phyloP scores from a whole-genome alignment of 2,113 vertebrate genomes.

The Mus pahari region DNA sequence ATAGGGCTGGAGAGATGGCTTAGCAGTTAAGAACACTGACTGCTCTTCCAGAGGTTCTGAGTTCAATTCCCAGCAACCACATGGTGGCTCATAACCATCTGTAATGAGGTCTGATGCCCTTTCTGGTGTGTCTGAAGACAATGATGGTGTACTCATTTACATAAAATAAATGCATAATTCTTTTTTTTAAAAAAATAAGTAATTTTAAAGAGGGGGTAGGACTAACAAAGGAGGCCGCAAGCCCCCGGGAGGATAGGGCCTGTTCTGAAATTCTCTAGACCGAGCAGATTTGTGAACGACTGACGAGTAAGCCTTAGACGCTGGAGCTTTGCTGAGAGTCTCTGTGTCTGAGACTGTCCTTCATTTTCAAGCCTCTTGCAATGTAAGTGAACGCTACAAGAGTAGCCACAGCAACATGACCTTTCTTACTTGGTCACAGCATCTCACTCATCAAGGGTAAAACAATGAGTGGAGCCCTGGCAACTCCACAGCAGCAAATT shows the following conservation, averaged over 20 bases:
- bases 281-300: not conserved
- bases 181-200: not conserved
- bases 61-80: too few relatives aligned
- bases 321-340: not conserved
- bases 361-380: not conserved
- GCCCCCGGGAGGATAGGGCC: not conserved
- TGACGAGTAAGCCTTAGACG: not conserved
- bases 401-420: not conserved
- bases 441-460: not conserved
- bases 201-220: not conserved
- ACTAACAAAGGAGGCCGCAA: not conserved
- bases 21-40: too few relatives aligned
- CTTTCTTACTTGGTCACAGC: not conserved
- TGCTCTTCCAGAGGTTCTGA: too few relatives aligned
- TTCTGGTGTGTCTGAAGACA: too few relatives aligned
- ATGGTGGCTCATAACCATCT: too few relatives aligned
- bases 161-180: too few relatives aligned
- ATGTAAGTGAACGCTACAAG: not conserved
- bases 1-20: too few relatives aligned
- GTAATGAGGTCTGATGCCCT: too few relatives aligned
- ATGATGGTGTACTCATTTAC: too few relatives aligned
- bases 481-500: not conserved
- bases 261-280: not conserved
- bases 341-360: not conserved
- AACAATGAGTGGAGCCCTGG: not conserved